Evolutionary conservation across 2,113 vertebrate species (phyloP).

Genomic region (Chelonoidis abingdonii): DNA sequence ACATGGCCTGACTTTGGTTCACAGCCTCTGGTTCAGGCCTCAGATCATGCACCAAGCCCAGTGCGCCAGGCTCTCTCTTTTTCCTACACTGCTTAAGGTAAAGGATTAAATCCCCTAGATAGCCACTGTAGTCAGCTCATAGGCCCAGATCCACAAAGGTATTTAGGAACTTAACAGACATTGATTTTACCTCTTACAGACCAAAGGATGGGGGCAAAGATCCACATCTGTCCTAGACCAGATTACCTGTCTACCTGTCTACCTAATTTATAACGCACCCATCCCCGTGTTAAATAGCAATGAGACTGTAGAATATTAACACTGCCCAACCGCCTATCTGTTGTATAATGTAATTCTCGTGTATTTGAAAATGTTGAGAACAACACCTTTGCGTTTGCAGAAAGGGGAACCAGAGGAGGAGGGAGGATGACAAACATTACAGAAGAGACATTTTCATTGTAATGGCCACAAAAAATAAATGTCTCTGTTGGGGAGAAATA

Average conservation of each 20-base stretch:
- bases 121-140: neutral
- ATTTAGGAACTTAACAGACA: too few relatives aligned
- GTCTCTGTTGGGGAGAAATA: neutral
- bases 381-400: neutral
- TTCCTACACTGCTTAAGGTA: too few relatives aligned
- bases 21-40: too few relatives aligned
- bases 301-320: accelerated
- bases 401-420: neutral
- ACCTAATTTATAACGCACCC: neutral
- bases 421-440: neutral
- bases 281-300: accelerated
- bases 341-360: neutral
- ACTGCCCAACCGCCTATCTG: neutral
- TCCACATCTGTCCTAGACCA: neutral
- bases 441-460: neutral
- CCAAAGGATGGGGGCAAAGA: neutral
- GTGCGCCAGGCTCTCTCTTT: too few relatives aligned
- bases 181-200: too few relatives aligned
- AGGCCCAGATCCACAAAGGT: too few relatives aligned
- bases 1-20: too few relatives aligned
- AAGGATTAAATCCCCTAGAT: neutral
- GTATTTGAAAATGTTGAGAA: neutral
- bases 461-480: neutral
- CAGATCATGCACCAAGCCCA: too few relatives aligned
- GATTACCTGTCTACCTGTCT: neutral